These are phyloP conservation scores for Pachypeltis micranthus DNA, from an alignment of 1,140 invertebrate genomes.

Conservation along the genomic window DNA sequence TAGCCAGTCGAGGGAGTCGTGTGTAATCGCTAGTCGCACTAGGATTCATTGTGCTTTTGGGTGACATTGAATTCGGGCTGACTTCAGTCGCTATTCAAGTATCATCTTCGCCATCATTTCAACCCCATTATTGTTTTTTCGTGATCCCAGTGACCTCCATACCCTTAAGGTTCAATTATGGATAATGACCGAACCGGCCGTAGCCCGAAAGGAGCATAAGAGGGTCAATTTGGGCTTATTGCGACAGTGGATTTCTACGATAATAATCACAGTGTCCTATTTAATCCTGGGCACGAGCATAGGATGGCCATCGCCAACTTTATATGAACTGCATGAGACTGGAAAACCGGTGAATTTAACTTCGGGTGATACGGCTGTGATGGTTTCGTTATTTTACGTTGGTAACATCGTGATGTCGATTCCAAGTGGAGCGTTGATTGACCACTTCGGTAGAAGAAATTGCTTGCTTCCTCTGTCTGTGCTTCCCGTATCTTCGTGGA, in stretches of 20 bases:
- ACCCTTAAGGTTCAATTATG: no score
- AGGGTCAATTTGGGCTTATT: neutral
- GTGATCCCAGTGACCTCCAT: no score
- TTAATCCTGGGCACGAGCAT: slow-evolving; percentile 42
- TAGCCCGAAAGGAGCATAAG: no score
- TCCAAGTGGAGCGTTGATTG: slow-evolving; percentile 42
- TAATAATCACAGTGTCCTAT: neutral
- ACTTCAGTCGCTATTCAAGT: no score
- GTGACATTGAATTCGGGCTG: no score
- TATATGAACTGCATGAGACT: slow-evolving; percentile 39
- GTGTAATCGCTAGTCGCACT: no score
- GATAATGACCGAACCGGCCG: no score
- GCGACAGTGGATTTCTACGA: neutral
- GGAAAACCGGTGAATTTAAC: slow-evolving; percentile 12
- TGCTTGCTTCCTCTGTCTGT: slow-evolving; percentile 49
- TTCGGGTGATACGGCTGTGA: slow-evolving; percentile 17
- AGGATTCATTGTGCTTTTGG: no score
- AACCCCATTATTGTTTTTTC: no score
- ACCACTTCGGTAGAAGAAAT: slow-evolving; percentile 59
- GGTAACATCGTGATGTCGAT: slow-evolving; percentile 25
- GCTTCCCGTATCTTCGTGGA: slow-evolving; percentile 19
- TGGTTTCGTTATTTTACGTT: slow-evolving; percentile 17
- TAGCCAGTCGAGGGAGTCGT: no score
- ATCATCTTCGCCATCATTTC: no score
- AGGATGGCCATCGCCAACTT: slow-evolving; percentile 63